Evolutionary conservation across 2,888 invertebrate species (phyloP).

Genomic region (Chymomyza caudatula): DNA sequence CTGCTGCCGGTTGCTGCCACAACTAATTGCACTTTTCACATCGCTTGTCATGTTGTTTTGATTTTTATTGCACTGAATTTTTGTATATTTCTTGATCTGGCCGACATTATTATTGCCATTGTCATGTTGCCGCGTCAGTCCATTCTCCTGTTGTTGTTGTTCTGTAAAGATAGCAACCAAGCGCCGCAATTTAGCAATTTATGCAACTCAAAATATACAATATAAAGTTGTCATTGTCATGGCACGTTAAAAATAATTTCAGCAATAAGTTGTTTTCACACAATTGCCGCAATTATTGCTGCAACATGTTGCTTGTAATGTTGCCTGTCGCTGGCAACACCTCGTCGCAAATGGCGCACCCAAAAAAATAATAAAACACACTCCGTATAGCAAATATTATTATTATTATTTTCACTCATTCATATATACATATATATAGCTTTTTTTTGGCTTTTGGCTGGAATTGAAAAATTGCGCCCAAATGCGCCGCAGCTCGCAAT

Average conservation of each 20-base stretch:
- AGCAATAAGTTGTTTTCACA: constrained; percentile 11
- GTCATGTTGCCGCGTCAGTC: constrained; percentile 54
- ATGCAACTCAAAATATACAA: constrained; percentile 15
- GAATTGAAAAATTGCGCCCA: constrained; percentile 46
- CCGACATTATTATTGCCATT: constrained; percentile 50
- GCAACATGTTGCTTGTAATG: constrained; percentile 34
- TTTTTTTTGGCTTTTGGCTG: constrained; percentile 18
- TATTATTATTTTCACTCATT: constrained; percentile 25
- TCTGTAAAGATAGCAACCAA: constrained; percentile 32
- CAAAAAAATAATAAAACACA: constrained; percentile 20
- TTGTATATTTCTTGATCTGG: constrained; percentile 53
- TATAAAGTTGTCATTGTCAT: constrained; percentile 55
- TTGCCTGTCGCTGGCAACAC: constrained; percentile 23
- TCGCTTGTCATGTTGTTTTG: constrained; percentile 73
- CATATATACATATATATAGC: constrained; percentile 35
- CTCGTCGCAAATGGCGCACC: constrained; percentile 39
- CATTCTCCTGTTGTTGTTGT: constrained; percentile 31
- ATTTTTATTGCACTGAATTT: constrained; percentile 72
- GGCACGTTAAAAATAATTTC: constrained; percentile 14
- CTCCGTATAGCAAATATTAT: neutral
- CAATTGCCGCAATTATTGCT: constrained; percentile 47
- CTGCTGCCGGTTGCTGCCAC: constrained; percentile 41
- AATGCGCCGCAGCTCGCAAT: constrained; percentile 30
- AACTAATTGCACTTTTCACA: constrained; percentile 71
- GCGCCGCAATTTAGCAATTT: neutral